Percentiles rank a stretch among this genome's conserved stretches.
Conservation (phyloP, 2,888 invertebrate species). For the Lamellibrachia columna region DNA sequence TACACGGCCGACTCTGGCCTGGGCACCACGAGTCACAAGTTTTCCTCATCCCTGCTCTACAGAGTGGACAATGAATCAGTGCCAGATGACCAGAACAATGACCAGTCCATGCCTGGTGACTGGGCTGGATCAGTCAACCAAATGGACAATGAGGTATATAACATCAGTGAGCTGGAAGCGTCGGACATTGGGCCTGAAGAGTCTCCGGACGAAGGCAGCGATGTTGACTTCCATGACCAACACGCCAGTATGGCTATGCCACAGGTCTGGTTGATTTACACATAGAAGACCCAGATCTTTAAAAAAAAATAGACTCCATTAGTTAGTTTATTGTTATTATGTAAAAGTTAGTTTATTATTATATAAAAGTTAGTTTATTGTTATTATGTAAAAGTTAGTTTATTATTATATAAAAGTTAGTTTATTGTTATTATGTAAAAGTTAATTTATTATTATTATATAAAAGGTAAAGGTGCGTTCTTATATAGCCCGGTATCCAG, state of each 20-base stretch:
- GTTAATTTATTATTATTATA: no score
- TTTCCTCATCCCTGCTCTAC: constrained; percentile 50
- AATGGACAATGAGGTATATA: constrained; percentile 26
- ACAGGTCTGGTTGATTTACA: neutral
- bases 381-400: no score
- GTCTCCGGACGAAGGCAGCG: neutral
- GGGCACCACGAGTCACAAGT: constrained; percentile 38
- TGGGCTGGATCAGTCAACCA: neutral
- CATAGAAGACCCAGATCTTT: no score
- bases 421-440: no score
- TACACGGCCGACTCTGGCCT: constrained; percentile 57
- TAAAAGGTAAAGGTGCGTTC: no score
- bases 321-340: no score
- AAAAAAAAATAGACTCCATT: no score
- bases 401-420: no score
- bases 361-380: no score
- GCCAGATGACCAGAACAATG: constrained; percentile 42
- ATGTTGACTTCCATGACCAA: neutral
- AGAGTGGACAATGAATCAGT: constrained; percentile 50
- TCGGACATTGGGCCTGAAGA: neutral
- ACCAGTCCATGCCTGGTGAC: neutral
- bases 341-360: no score
- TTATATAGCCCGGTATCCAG: no score
- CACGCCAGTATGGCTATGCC: neutral
- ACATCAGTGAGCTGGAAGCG: constrained; percentile 21